Base-by-base conservation (phyloP, 2,888 invertebrate genomes). In the Heliconius hortense region DNA sequence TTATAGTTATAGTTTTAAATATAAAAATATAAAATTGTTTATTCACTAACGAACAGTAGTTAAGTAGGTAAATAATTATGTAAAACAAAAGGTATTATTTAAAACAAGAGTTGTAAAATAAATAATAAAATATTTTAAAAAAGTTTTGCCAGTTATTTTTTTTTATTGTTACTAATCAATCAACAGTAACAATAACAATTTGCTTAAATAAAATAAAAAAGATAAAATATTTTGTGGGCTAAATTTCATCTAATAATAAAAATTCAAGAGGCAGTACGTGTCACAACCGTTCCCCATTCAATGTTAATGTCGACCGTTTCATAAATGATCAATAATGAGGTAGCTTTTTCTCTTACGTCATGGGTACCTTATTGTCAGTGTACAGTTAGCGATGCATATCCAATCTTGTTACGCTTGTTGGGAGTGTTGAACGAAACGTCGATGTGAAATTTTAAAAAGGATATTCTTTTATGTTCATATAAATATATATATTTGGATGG, bases 261-360 rank as follows among this genome's bases (percentile, higher is more conserved):
- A 78, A 74, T 76, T 74, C 72, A 72, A 69, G 63, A 56, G 63
- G 70, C 70, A 63, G 75, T 76, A 73, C 73, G 73, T 77, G 62
- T 28, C 71, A 64, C 67, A 35, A 80, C 82, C 83, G 85, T 86
- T 86, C 83, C 75, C 84, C 81, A 86, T 88, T 87, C 84, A 87
- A 88, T 87, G 87, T 77, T 84, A 86, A 87, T 87, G 79, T 74
- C 76, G 72, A 79, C 79, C 77, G 80, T 81, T 80, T 59, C 69
- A 69, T 76, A 71, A 56, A 73, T 70, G 70, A 76, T 53, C 64
- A 10, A 53, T 66, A 71, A 66, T 31, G 66, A 53, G 69, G 56
- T 63, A 70, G 69, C 59, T 74, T 76, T 78, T 76, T 76, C 76
- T 72, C 43, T 77, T 77, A 77, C 77, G 78, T 78, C 78, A 77